Evolutionary conservation across 2,797 vertebrate genomes (phyloP).

Genomic region (Peromyscus melanophrys): DNA sequence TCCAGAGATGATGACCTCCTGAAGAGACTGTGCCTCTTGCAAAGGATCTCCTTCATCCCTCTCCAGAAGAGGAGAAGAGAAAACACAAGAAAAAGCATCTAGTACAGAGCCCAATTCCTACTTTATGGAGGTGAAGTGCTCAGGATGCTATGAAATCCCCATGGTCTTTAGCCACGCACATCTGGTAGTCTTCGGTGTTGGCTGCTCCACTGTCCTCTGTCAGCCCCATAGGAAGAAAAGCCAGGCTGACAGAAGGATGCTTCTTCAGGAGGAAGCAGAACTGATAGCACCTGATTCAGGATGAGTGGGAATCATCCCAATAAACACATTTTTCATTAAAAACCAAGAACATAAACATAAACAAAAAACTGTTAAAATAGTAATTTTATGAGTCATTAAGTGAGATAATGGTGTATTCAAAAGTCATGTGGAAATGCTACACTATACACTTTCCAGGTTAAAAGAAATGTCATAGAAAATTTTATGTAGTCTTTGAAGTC

Average conservation of each 20-base stretch:
- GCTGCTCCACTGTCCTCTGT: background rate
- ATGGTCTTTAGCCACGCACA: background rate
- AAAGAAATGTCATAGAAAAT: background rate
- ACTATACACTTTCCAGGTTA: background rate
- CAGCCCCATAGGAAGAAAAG: background rate
- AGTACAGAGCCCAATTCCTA: background rate
- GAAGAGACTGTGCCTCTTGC: background rate
- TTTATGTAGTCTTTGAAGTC: background rate
- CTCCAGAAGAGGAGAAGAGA: background rate
- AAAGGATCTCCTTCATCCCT: no score
- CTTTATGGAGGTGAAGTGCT: background rate
- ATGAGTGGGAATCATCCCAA: background rate
- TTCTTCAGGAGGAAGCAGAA: background rate
- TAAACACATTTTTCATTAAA: background rate
- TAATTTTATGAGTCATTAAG: background rate
- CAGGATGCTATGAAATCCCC: background rate
- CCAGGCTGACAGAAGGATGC: background rate
- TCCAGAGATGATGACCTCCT: background rate
- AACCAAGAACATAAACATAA: background rate
- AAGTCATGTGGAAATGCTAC: background rate
- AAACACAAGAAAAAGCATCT: background rate
- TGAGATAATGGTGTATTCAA: background rate
- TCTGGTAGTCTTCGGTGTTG: background rate
- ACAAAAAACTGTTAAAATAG: background rate
- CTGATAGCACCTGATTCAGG: background rate